Evolutionary conservation across 2,888 invertebrate species (phyloP), one percentile per base, ranked within the genome.

Genomic region (Deroplatys truncata): DNA sequence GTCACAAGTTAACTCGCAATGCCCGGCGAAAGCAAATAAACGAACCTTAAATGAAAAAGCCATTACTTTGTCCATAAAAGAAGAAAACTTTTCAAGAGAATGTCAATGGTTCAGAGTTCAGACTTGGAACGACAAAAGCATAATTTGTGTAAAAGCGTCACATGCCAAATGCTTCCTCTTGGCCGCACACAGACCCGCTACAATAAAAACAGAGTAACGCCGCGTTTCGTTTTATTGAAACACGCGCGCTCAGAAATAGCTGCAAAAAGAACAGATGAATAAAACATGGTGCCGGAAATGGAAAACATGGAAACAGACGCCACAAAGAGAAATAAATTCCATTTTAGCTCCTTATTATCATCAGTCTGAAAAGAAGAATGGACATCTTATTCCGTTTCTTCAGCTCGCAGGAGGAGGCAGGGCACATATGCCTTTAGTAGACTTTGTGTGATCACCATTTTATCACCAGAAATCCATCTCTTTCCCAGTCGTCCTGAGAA

Each of bases 271-370:
- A 29, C 29, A 72, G 31, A 87, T 87, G 87, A 87, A 87, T 87
- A 87, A 87, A 82, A 83, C 87, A 87, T 87, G 13, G 35, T 82
- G 87, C 31, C 43, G 87, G 87, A 87, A 87, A 87, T 87, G 83
- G 82, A 87, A 87, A 87, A 83, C 87, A 87, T 83, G 87, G 31
- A 86, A 87, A 83, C 87, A 87, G 87, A 87, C 87, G 87, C 87
- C 87, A 35, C 87, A 35, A 82, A 87, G 83, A 83, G 31, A 87
- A 35, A 87, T 83, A 35, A 87, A 87, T 87, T 87, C 86, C 72
- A 29, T 86, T 72, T 86, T 29, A 86, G 56, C 56, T 86, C 82
- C 82, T 87, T 87, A 87, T 87, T 87, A 87, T 84, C 35, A 31
- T 87, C 25, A 35, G 82, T 25, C 72, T 82, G 25, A 20, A 82